Evolutionary conservation across 2,888 invertebrate species (phyloP).

Genomic region (Drosophila kanekoi): DNA sequence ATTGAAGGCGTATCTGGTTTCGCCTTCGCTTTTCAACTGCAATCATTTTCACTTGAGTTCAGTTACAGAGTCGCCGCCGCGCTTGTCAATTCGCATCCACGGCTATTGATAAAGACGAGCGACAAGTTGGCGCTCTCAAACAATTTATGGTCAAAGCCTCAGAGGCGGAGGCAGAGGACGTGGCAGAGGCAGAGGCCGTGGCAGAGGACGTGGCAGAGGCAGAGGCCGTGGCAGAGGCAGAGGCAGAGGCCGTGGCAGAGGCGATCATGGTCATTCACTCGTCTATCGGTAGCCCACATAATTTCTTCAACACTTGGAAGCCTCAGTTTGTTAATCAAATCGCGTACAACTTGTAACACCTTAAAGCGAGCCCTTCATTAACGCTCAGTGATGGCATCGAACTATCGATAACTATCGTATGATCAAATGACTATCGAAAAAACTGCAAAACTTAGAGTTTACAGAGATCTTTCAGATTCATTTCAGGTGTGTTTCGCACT

Average conservation of each 20-base stretch:
- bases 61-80: conserved; percentile 62
- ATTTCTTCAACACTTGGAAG: conserved; percentile 23
- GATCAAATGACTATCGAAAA: not conserved
- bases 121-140: conserved; percentile 57
- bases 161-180: conserved; percentile 11
- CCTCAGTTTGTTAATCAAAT: conserved; percentile 46
- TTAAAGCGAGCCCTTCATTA: conserved; percentile 61
- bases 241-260: conserved; percentile 24
- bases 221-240: conserved; percentile 3
- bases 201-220: conserved; percentile 21
- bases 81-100: conserved; percentile 70
- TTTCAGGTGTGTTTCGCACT: too few species aligned
- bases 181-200: conserved; percentile 3
- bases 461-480: too few species aligned
- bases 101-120: conserved; percentile 58
- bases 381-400: conserved; percentile 39
- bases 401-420: not conserved
- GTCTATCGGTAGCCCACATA: conserved; percentile 52
- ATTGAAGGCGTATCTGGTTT: conserved; percentile 79
- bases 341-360: conserved; percentile 56
- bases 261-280: conserved; percentile 61
- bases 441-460: too few species aligned
- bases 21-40: conserved; percentile 75
- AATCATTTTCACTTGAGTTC: conserved; percentile 74
- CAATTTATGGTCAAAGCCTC: conserved; percentile 34